phyloP scores from a whole-genome alignment of 1,140 invertebrate genomes.

The Trypoxylus dichotomus region DNA sequence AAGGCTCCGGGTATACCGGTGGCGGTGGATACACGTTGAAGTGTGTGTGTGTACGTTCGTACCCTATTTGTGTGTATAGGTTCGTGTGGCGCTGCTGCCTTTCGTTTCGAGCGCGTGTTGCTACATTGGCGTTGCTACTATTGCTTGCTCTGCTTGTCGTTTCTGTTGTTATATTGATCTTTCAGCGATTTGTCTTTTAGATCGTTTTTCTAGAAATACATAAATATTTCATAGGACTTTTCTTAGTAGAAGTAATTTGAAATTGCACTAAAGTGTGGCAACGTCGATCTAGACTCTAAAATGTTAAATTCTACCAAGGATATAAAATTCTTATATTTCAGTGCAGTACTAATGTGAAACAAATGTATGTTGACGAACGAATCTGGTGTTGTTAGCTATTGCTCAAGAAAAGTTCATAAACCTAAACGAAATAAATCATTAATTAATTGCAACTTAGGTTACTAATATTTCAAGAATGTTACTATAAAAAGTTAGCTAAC shows the following conservation, averaged over 20 bases:
- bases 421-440: too few relatives aligned
- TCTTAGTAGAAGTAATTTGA: neutral
- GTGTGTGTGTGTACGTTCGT: neutral
- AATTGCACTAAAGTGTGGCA: too few relatives aligned
- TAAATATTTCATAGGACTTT: neutral
- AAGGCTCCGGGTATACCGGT: slow-evolving; percentile 12
- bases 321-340: too few relatives aligned
- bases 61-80: neutral
- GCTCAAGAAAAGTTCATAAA: too few relatives aligned
- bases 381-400: too few relatives aligned
- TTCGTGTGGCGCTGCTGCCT: neutral
- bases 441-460: too few relatives aligned
- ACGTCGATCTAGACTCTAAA: neutral
- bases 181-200: slow-evolving; percentile 6
- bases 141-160: neutral
- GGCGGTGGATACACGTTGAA: neutral
- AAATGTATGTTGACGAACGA: too few relatives aligned
- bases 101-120: slow-evolving; percentile 15
- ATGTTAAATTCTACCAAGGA: neutral
- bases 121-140: neutral
- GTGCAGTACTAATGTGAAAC: too few relatives aligned
- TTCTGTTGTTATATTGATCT: slow-evolving; percentile 21
- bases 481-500: too few relatives aligned
- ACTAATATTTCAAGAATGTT: too few relatives aligned
- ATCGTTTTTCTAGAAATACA: neutral